Base-by-base conservation (phyloP, 2,888 invertebrate species). In the Chloroclysta siterata region DNA sequence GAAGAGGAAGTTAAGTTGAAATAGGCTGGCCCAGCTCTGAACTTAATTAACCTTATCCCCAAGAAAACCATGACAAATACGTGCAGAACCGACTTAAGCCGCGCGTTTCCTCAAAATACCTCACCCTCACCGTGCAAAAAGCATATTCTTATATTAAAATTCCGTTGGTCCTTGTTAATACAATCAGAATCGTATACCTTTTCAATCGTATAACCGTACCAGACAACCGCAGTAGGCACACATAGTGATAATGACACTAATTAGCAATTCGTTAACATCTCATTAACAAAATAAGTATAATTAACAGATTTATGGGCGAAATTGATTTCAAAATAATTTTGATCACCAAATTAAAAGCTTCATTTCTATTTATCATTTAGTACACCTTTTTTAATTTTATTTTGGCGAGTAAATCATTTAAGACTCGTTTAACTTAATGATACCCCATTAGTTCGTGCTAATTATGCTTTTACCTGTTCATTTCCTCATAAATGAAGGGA, bases 391-490 rank as follows among this genome's bases (percentile, higher is more conserved):
- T 17, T 58, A 47, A 64, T 54, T 28, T 59, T 58, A 52, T 59
- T 54, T 28, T 59, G 28, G 54, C 46, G 51, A 36, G 41, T 28
- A 13, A 44, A 57, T 65, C 39, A 58, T 65, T 61, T 61, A 41
- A 52, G 55, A 51, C 47, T 41, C 53, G 33, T 58, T 65, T 41
- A 41, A 54, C 54, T 54, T 59, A 61, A 65, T 51, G 58, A 55
- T 55, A 54, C 47, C 61, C 54, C 61, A 65, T 65, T 62, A 61
- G 61, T 28, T 65, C 33, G 46, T 51, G 46, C 54, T 57, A 60
- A 65, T 65, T 57, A 53, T 53, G 51, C 57, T 58, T 39, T 50
- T 55, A 42, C 53, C 41, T 48, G 50, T 53, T 53, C 6, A 56
- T 53, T 64, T 52, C 33, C 41, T 55, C 53, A 59, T 65, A 65